These are phyloP conservation scores for Cynoglossus semilaevis DNA, from an alignment of 2,113 vertebrate genomes.

Conservation along the genomic window DNA sequence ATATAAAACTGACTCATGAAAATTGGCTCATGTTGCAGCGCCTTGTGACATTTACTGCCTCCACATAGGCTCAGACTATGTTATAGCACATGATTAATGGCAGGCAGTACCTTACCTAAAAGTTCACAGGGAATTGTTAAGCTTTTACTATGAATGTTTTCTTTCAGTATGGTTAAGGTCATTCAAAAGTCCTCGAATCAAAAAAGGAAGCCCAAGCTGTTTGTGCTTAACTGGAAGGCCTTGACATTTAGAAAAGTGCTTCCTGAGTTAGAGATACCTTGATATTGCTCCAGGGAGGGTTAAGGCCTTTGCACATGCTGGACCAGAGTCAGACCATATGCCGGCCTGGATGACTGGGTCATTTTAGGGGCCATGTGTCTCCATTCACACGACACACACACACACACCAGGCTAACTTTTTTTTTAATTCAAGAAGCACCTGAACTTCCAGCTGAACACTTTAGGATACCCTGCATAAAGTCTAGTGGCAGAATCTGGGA, in stretches of 20 bases:
- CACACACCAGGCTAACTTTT: background rate
- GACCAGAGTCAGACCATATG: slow-evolving; percentile 44
- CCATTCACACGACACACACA: background rate
- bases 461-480: too few relatives aligned
- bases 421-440: too few relatives aligned
- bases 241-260: slow-evolving; percentile 52
- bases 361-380: slow-evolving; percentile 24
- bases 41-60: slow-evolving; percentile 44
- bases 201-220: slow-evolving; percentile 26
- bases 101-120: slow-evolving; percentile 16
- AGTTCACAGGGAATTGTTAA: slow-evolving; percentile 61
- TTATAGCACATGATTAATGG: slow-evolving; percentile 43
- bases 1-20: slow-evolving; percentile 21
- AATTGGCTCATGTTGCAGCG: background rate
- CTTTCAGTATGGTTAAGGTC: slow-evolving; percentile 28
- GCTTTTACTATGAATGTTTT: slow-evolving; percentile 27
- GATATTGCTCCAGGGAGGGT: slow-evolving; percentile 43
- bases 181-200: slow-evolving; percentile 36
- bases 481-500: too few relatives aligned
- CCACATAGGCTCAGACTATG: slow-evolving; percentile 16
- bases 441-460: too few relatives aligned
- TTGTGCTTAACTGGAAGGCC: slow-evolving; percentile 37
- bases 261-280: slow-evolving; percentile 49
- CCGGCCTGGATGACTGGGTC: slow-evolving; percentile 51
- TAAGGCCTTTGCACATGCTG: slow-evolving; percentile 41